These are phyloP conservation scores for Ethmia dodecea DNA, from an alignment of 2,888 invertebrate species.

Conservation along the genomic window DNA sequence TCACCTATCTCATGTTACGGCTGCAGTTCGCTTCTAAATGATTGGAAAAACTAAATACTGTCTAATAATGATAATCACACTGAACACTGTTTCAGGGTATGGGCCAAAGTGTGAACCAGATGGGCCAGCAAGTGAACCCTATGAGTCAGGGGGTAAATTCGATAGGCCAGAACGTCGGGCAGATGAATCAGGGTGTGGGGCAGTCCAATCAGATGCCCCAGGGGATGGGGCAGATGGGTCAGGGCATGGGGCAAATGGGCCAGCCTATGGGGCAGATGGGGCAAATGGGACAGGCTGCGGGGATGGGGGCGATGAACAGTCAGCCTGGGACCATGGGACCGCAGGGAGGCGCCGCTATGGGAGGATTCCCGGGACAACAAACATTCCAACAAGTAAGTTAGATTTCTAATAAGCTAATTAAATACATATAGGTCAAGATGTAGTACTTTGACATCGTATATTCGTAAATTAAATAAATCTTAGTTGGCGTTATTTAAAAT, in stretches of 20 bases:
- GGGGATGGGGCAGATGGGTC: constrained; percentile 64
- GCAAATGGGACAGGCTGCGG: constrained; percentile 68
- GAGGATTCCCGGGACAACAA: constrained; percentile 73
- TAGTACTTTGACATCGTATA: no score
- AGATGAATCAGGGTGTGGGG: constrained; percentile 69
- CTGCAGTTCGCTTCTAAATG: no score
- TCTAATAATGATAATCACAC: no score
- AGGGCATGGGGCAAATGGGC: constrained; percentile 66
- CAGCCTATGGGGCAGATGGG: constrained; percentile 76
- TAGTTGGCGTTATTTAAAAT: no score
- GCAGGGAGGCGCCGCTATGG: constrained; percentile 66
- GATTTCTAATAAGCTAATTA: no score
- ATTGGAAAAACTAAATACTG: no score
- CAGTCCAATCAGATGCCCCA: constrained; percentile 65
- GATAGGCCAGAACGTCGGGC: constrained; percentile 64
- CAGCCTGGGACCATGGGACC: constrained; percentile 72
- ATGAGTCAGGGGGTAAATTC: constrained; percentile 65
- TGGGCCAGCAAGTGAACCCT: constrained; percentile 69
- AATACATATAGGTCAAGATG: no score
- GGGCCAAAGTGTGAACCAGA: constrained; percentile 67
- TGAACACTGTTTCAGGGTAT: constrained; percentile 66
- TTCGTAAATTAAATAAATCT: no score
- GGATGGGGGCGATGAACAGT: constrained; percentile 66
- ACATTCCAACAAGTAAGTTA: constrained; percentile 68
- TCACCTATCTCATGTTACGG: no score